These are phyloP conservation scores for Hapalemur alaotrensis DNA, from an alignment of 2,797 vertebrate genomes.

Conservation along the genomic window DNA sequence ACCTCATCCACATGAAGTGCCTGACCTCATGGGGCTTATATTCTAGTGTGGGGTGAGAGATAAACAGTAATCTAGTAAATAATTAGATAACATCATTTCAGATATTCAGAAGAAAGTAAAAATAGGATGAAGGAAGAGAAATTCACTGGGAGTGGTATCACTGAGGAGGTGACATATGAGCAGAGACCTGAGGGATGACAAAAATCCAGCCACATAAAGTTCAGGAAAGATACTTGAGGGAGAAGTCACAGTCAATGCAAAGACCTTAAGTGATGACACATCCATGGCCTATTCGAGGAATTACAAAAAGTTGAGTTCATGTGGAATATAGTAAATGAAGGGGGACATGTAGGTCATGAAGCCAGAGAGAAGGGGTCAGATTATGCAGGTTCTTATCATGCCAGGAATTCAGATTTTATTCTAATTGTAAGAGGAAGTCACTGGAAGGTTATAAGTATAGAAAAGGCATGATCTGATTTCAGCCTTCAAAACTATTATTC, in stretches of 20 bases:
- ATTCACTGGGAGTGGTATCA: neutral
- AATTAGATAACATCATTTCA: neutral
- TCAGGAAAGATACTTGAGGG: neutral
- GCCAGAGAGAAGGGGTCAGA: neutral
- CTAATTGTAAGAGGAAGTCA: neutral
- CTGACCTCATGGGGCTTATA: neutral
- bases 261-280: neutral
- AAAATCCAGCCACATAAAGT: neutral
- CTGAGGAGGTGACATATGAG: neutral
- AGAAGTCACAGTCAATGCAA: neutral
- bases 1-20: neutral
- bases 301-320: neutral
- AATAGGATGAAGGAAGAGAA: neutral
- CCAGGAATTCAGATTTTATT: constrained; percentile 41
- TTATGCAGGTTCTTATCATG: neutral
- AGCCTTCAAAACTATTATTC: neutral
- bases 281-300: neutral
- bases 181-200: neutral
- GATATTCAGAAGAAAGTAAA: neutral
- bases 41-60: accelerated
- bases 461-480: neutral
- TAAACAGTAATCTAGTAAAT: neutral
- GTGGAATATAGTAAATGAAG: neutral
- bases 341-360: neutral
- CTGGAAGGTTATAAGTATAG: neutral